Conservation (phyloP, 2,113 vertebrate genomes). For the Toxotes chatareus region DNA sequence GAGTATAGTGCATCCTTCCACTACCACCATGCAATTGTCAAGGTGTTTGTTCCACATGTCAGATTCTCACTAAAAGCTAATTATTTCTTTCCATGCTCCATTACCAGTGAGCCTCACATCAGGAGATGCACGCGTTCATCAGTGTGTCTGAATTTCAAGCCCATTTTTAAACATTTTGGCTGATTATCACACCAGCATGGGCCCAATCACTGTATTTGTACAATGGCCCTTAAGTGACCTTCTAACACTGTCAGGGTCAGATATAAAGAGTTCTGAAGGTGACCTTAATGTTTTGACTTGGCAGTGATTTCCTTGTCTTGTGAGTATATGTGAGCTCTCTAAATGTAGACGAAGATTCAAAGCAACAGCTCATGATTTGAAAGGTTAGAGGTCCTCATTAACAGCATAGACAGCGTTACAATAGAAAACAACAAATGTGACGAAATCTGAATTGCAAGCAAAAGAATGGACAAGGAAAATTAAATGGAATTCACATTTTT, state of each 20-base stretch:
- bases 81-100: conserved; percentile 62
- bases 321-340: background rate
- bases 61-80: conserved; percentile 61
- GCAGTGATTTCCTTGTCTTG: conserved; percentile 7
- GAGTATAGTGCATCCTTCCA: background rate
- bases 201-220: background rate
- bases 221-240: conserved; percentile 1
- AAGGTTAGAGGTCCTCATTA: background rate
- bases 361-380: background rate
- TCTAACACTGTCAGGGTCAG: background rate
- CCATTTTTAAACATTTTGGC: conserved; percentile 30
- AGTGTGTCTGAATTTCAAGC: conserved; percentile 21
- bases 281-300: conserved; percentile 1
- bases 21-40: conserved; percentile 53
- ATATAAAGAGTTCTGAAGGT: conserved; percentile 8
- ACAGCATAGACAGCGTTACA: background rate
- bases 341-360: background rate
- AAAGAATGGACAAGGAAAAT: background rate
- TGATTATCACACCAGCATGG: conserved; percentile 23
- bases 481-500: background rate
- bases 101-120: conserved; percentile 45
- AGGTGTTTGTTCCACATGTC: conserved; percentile 74
- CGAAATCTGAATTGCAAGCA: background rate
- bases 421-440: background rate
- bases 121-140: conserved; percentile 49